These are phyloP conservation scores for Microctonus aethiopoides DNA, from an alignment of 2,888 invertebrate genomes.

Conservation along the genomic window DNA sequence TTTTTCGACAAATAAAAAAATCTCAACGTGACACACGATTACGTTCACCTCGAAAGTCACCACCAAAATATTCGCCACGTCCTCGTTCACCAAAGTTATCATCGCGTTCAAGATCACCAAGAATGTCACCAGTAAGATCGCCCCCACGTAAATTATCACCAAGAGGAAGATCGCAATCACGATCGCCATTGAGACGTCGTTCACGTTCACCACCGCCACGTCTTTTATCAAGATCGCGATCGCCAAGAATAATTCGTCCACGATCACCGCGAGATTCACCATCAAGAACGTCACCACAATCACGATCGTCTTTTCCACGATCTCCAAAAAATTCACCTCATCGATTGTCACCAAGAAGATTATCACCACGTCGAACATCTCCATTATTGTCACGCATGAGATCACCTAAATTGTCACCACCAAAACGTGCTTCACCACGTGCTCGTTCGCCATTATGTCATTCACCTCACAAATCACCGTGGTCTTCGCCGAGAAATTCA, in stretches of 20 bases:
- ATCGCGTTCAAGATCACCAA: constrained; percentile 51
- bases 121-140: constrained; percentile 43
- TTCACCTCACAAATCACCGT: constrained; percentile 50
- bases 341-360: constrained; percentile 45
- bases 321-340: constrained; percentile 40
- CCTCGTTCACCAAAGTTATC: constrained; percentile 48
- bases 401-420: constrained; percentile 49
- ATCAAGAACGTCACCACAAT: constrained; percentile 44
- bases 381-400: constrained; percentile 43
- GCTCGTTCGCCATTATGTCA: constrained; percentile 47
- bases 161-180: constrained; percentile 46
- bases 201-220: constrained; percentile 45
- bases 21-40: constrained; percentile 56
- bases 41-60: constrained; percentile 60
- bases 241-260: constrained; percentile 47
- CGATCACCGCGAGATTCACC: constrained; percentile 52
- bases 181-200: constrained; percentile 51
- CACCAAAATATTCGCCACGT: constrained; percentile 54
- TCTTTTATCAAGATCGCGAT: constrained; percentile 45
- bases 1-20: constrained; percentile 39
- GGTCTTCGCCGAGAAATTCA: constrained; percentile 51
- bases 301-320: constrained; percentile 31
- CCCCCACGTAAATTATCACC: constrained; percentile 52
- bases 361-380: constrained; percentile 49
- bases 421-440: constrained; percentile 29